Base-by-base conservation (phyloP, 2,888 invertebrate species). In the Galerucella calmariensis region DNA sequence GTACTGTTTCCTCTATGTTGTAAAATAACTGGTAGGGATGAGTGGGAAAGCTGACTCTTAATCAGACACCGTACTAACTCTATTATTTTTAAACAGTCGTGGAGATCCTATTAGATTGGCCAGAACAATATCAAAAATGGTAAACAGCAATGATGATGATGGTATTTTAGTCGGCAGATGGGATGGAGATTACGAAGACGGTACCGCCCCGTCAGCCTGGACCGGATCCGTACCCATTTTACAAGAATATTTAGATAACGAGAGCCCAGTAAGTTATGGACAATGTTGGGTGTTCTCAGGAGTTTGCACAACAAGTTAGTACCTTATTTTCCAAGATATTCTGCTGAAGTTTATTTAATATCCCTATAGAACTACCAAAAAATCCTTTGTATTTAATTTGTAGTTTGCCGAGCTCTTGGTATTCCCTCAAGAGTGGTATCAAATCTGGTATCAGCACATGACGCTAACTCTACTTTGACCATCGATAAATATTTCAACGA, bases 261-360 rank as follows among this genome's bases (percentile, higher is more conserved):
- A 90, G 76, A 87, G 89, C 61, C 90, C 93, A 8, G 95, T 96
- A 10, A 90, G 90, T 20, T 96, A 94, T 82, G 96, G 95, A 4
- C 96, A 96, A 84, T 96, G 96, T 85, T 96, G 95, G 95, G 95
- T 95, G 2, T 96, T 95, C 84, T 93, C 95, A 46, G 95, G 94
- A 0, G 92, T 95, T 14, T 91, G 93, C 1, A 93, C 94, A n/a
- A 92, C 95, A 79, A 89, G 94, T 94, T 85, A 85, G 86, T 69
- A 63, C 12, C 58, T 24, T 46, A 27, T 48, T 10, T 24, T 14
- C 66, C 1, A 10, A 69, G 44, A 12, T 53, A 14, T 46, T 68
- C 58, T 46, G 46, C 12, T 20, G 8, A 6, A 41, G 35, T 41
- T 41, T 41, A 41, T 41, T 41, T 9, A 41, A 35, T 35, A 35